phyloP scores from a whole-genome alignment of 2,888 invertebrate species.

The Apamea anceps region DNA sequence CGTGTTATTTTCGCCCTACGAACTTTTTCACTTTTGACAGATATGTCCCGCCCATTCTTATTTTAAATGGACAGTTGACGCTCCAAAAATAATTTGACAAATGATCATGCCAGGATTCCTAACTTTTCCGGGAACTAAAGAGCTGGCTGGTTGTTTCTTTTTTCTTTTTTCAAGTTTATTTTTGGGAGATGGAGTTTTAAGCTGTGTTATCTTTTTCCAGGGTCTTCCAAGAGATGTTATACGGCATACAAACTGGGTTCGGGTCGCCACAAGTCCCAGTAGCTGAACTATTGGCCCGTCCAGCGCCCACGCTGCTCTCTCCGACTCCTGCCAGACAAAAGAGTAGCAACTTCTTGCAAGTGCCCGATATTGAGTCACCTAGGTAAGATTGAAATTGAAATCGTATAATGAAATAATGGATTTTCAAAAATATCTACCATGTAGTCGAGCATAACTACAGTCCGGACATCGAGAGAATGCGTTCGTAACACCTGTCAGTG shows the following conservation, averaged over 20 bases:
- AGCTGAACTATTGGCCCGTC: slow-evolving; percentile 95
- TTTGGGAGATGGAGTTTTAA: neutral
- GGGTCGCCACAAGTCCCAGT: slow-evolving; percentile 98
- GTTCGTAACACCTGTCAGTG: no score
- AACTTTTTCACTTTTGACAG: slow-evolving; percentile 22
- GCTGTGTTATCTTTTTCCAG: slow-evolving; percentile 80
- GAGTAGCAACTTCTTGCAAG: slow-evolving; percentile 97
- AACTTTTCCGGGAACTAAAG: slow-evolving; percentile 3
- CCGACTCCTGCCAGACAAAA: slow-evolving; percentile 96
- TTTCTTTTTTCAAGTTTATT: neutral
- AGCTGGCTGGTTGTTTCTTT: neutral
- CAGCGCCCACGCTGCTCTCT: slow-evolving; percentile 96
- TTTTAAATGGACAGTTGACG: slow-evolving; percentile 5
- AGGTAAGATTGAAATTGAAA: slow-evolving; percentile 73
- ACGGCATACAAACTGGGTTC: slow-evolving; percentile 98
- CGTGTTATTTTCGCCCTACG: slow-evolving; percentile 15
- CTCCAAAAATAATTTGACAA: slow-evolving; percentile 34
- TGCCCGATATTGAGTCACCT: slow-evolving; percentile 96
- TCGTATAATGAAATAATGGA: neutral
- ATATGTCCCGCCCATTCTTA: slow-evolving; percentile 26
- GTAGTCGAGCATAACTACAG: no score
- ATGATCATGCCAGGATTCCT: slow-evolving; percentile 14
- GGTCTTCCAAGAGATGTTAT: slow-evolving; percentile 98
- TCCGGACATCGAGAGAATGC: no score
- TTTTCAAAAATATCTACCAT: no score